phyloP scores from a whole-genome alignment of 2,797 vertebrate genomes.

The Lindbergichthys nudifrons region DNA sequence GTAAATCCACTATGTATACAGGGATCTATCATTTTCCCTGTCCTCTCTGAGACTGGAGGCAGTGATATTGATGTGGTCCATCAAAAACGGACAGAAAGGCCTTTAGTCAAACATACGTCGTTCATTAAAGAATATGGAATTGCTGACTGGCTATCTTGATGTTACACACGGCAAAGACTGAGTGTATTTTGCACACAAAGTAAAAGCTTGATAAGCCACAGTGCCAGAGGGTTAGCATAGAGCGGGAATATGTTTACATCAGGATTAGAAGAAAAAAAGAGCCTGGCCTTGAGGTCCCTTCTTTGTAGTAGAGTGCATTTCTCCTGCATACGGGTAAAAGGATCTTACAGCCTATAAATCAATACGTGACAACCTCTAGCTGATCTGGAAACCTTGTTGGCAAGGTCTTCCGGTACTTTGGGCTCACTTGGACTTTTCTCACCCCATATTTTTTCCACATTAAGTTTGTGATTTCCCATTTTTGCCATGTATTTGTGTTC shows the following conservation, averaged over 20 bases:
- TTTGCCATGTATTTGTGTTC: not conserved
- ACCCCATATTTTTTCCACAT: not conserved
- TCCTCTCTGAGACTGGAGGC: conserved; percentile 31
- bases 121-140: conserved; percentile 16
- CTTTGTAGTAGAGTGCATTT: conserved; percentile 31
- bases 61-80: conserved; percentile 37
- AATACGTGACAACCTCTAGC: conserved; percentile 41
- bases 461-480: not conserved
- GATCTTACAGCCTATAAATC: conserved; percentile 58
- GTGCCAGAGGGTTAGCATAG: conserved; percentile 9
- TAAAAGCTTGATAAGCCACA: conserved; percentile 24
- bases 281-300: conserved; percentile 1
- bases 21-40: conserved; percentile 13
- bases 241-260: conserved; percentile 41
- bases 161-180: not conserved
- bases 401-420: conserved; percentile 27
- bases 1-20: conserved; percentile 22
- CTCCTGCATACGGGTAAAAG: conserved; percentile 53
- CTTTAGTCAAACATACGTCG: conserved; percentile 22
- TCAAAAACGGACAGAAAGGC: conserved; percentile 24
- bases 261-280: conserved; percentile 32
- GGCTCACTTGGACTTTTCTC: conserved; percentile 4
- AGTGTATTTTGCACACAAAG: conserved; percentile 28
- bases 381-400: conserved; percentile 18
- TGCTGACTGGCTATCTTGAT: not conserved